phyloP scores from a whole-genome alignment of 2,888 invertebrate species.

The Drosophila robusta region DNA sequence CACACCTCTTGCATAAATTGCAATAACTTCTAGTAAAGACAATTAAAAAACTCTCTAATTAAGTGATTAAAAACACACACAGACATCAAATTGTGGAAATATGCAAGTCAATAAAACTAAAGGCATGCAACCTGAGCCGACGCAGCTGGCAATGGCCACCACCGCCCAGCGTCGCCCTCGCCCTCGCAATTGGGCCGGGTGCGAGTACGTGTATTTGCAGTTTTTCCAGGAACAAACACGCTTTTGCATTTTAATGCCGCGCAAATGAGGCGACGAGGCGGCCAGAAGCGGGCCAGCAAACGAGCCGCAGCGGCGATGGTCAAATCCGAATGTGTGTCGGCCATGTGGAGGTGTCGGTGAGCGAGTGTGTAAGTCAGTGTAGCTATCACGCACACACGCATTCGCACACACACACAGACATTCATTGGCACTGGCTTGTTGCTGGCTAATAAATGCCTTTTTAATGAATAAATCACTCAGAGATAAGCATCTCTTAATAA shows the following conservation, averaged over 20 bases:
- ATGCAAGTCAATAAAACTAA: slow-evolving; percentile 67
- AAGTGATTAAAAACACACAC: slow-evolving; percentile 77
- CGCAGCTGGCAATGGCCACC: slow-evolving; percentile 19
- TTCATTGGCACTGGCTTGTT: slow-evolving; percentile 70
- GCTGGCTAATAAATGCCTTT: slow-evolving; percentile 84
- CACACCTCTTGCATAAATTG: slow-evolving; percentile 68
- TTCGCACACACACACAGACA: slow-evolving; percentile 2
- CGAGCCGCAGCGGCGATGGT: slow-evolving; percentile 47
- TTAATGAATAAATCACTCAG: slow-evolving; percentile 85
- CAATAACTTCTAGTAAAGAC: slow-evolving; percentile 51
- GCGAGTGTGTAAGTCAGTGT: slow-evolving; percentile 55
- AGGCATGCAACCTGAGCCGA: slow-evolving; percentile 47
- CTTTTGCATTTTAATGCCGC: slow-evolving; percentile 81
- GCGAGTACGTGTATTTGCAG: slow-evolving; percentile 47
- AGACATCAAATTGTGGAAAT: slow-evolving; percentile 66
- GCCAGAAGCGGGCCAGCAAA: slow-evolving; percentile 47
- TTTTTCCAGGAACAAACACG: slow-evolving; percentile 83
- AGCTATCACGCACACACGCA: slow-evolving; percentile 47
- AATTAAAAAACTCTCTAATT: slow-evolving; percentile 77
- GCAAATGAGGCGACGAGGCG: slow-evolving; percentile 71
- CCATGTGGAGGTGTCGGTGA: slow-evolving; percentile 53
- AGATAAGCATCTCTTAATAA: slow-evolving; percentile 85
- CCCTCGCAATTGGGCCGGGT: slow-evolving; percentile 17
- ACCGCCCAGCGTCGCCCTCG: slow-evolving; percentile 4
- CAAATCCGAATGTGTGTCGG: slow-evolving; percentile 51